A percentile compares a stretch with the other conserved stretches of the same genome.
Conservation (phyloP, 2,113 vertebrate species). For the Ceyx melanurus region DNA sequence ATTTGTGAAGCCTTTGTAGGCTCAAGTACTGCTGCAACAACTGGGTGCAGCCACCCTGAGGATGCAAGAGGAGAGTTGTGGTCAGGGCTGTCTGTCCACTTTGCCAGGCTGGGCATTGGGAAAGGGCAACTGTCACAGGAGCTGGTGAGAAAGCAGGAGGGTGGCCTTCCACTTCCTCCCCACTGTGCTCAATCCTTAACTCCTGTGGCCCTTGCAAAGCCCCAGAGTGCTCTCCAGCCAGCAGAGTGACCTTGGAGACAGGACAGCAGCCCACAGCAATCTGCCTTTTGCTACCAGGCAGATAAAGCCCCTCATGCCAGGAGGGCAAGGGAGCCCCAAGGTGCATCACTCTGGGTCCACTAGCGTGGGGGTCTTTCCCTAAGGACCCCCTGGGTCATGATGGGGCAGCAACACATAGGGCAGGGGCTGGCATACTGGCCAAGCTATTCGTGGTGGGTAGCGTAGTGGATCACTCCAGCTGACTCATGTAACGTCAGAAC, state of each 20-base stretch:
- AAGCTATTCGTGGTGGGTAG: rapidly evolving
- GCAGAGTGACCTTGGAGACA: not conserved
- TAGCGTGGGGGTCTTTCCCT: rapidly evolving
- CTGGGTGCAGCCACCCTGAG: rapidly evolving
- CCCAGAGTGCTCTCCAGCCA: not conserved
- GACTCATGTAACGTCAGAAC: not conserved
- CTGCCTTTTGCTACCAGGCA: not conserved
- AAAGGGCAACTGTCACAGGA: not conserved
- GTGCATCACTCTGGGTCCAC: rapidly evolving
- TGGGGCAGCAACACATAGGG: rapidly evolving
- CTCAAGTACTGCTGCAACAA: rapidly evolving
- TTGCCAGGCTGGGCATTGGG: not conserved
- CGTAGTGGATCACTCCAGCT: not conserved
- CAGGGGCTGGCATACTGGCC: not conserved
- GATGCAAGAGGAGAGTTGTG: not conserved
- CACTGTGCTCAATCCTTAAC: rapidly evolving
- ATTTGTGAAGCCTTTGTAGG: not conserved
- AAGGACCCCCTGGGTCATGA: not conserved
- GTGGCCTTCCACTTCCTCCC: not conserved
- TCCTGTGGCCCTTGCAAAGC: not conserved
- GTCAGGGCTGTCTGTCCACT: not conserved
- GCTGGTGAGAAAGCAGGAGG: not conserved
- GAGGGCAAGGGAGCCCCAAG: not conserved
- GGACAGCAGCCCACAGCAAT: not conserved
- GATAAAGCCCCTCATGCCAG: not conserved